phyloP scores from a whole-genome alignment of 92 coral and sea anemone genomes.

The Phenganax marumi region DNA sequence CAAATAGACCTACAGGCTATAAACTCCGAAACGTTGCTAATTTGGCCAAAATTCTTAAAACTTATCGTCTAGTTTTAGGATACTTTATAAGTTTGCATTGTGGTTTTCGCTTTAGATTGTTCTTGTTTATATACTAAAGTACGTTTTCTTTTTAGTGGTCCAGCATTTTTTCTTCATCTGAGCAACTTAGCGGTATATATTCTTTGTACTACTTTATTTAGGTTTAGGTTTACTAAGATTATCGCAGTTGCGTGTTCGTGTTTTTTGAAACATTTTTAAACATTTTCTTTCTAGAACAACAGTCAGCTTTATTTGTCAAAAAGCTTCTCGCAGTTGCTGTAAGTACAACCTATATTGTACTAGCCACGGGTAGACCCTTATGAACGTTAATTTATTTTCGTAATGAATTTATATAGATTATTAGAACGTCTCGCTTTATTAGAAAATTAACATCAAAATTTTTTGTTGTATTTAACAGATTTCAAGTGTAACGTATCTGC shows the following conservation, averaged over 20 bases:
- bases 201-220: not conserved
- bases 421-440: not conserved
- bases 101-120: no score
- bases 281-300: slow-evolving; percentile 64
- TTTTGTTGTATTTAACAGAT: slow-evolving; percentile 52
- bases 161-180: slow-evolving; percentile 80
- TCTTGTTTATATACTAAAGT: no score
- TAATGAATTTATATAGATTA: not conserved
- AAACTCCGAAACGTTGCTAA: no score
- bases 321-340: slow-evolving; percentile 91
- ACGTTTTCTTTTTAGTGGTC: slow-evolving; percentile 69
- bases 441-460: not conserved
- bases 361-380: no score
- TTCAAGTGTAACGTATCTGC: slow-evolving; percentile 92
- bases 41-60: no score
- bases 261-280: not conserved
- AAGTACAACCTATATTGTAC: slow-evolving; percentile 39
- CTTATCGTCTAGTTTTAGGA: no score
- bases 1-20: no score
- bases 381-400: not conserved
- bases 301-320: slow-evolving; percentile 89
- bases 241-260: not conserved
- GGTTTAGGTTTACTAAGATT: not conserved
- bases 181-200: slow-evolving; percentile 82
- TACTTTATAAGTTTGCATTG: no score